Percentiles rank a stretch among this genome's conserved stretches.
These are phyloP conservation scores for Trinorchestia longiramus DNA, from an alignment of 1,140 invertebrate species.

Conservation along the genomic window DNA sequence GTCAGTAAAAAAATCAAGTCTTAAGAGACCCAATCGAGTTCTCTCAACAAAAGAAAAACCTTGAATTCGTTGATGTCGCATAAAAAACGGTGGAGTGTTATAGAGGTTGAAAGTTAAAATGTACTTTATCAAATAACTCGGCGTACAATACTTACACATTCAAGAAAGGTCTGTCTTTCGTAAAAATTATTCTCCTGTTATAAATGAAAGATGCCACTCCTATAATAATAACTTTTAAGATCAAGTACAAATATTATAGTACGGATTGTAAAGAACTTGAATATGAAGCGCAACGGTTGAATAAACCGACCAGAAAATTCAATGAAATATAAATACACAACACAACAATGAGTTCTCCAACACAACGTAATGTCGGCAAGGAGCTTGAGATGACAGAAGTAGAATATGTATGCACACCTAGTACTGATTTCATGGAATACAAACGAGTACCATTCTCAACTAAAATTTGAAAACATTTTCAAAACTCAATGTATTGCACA, in stretches of 20 bases:
- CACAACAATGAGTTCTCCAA: not conserved
- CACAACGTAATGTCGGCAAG: not conserved
- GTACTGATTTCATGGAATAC: not conserved
- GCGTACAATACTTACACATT: not conserved
- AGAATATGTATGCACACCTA: not conserved
- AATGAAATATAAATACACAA: not conserved
- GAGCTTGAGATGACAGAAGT: not conserved
- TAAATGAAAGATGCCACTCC: not conserved
- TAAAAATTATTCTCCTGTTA: not conserved
- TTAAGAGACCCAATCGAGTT: not conserved
- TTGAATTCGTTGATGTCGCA: not conserved
- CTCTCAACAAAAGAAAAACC: not conserved
- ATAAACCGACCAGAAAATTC: not conserved
- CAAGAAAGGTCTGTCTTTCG: not conserved
- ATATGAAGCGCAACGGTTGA: not conserved
- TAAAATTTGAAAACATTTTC: not conserved
- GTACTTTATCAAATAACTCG: not conserved
- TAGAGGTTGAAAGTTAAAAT: not conserved
- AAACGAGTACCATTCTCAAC: not conserved
- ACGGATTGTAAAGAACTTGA: not conserved
- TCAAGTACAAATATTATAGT: not conserved
- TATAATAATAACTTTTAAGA: not conserved
- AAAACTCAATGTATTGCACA: not conserved
- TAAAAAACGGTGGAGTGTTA: not conserved
- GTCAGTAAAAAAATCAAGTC: not conserved